Base-by-base conservation (phyloP, 2,888 invertebrate genomes). In the Diploptera punctata region DNA sequence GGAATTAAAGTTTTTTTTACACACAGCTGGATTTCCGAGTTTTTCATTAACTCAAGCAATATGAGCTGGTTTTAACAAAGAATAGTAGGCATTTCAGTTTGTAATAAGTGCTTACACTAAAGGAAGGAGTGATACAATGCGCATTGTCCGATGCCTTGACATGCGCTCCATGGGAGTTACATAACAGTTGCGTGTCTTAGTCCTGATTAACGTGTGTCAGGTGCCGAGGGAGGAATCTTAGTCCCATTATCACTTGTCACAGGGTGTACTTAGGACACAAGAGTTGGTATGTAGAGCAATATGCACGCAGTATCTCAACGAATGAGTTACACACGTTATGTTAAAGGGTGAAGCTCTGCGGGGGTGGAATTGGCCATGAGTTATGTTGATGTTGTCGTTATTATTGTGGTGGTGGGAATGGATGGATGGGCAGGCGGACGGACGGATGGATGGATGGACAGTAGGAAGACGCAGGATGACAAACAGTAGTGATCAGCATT, bases 401-500 rank as follows among this genome's bases (percentile, higher is more conserved):
- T 65, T 65, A 47, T 47, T 65, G 65, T 31, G 57, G 57, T 57
- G 57, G 57, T 57, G 57, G 29, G 65, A 65, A 65, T 47, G 65
- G 65, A 47, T 65, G 65, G 65, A 44, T 24, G 29, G 47, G 29
- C 65, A 33, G 47, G 13, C 47, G 24, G 62, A 65, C 24, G 68
- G 62, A 65, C 24, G 68, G 70, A 38, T 24, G 47, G 70, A 18
- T 70, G 47, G 52, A 52, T 29, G 54, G 68, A 61, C 60, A 61
- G 70, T 38, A 71, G 70, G 70, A 70, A 70, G 70, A 65, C 65
- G 49, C 38, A 33, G 49, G 52, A 31, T 73, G 72, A 73, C 72
- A 69, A 73, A 73, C 69, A 47, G 62, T 61, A 73, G 72, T 61
- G 72, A 73, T 73, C 72, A 73, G 72, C 72, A 73, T 73, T 73